A percentile compares a stretch with the other conserved stretches of the same genome.
phyloP scores from a whole-genome alignment of 2,113 vertebrate genomes.

The Forbesichthys agassizii region DNA sequence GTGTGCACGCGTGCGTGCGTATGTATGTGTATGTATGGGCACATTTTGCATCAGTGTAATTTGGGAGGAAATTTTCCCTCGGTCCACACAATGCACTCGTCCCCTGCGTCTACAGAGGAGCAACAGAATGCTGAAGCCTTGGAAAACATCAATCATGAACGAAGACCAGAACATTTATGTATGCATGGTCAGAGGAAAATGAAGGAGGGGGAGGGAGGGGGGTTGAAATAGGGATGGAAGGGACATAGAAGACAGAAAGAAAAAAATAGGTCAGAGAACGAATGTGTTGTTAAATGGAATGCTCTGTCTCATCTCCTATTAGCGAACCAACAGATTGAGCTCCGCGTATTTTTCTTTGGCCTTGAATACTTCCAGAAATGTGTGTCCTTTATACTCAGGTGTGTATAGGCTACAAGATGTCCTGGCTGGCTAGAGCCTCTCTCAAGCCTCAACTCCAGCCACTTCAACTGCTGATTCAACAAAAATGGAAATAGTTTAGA shows the following conservation, averaged over 20 bases:
- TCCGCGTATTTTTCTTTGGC: constrained; percentile 47
- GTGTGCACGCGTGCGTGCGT: constrained; percentile 12
- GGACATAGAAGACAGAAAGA: constrained; percentile 11
- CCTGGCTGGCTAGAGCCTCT: constrained; percentile 36
- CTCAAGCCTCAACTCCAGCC: constrained; percentile 35
- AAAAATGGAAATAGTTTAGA: background rate
- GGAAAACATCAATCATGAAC: constrained; percentile 34
- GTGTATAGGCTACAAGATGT: constrained; percentile 42
- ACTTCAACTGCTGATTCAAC: constrained; percentile 33
- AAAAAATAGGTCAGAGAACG: constrained; percentile 32
- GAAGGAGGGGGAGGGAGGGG: background rate
- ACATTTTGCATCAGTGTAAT: constrained; percentile 50
- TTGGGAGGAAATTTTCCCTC: constrained; percentile 48
- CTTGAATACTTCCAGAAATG: constrained; percentile 57
- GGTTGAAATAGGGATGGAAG: constrained; percentile 11
- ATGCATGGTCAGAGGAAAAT: constrained; percentile 11
- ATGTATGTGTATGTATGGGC: background rate
- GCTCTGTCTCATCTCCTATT: constrained; percentile 53
- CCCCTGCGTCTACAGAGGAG: constrained; percentile 53
- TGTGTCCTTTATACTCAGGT: constrained; percentile 45
- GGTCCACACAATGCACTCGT: constrained; percentile 52
- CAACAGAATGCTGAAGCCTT: constrained; percentile 45
- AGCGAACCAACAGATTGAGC: constrained; percentile 64
- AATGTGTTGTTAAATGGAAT: constrained; percentile 33
- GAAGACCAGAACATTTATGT: constrained; percentile 48